A percentile compares a stretch with the other conserved stretches of the same genome.
These are phyloP conservation scores for Agrotis exclamationis DNA, from an alignment of 2,888 invertebrate species.

Conservation along the genomic window DNA sequence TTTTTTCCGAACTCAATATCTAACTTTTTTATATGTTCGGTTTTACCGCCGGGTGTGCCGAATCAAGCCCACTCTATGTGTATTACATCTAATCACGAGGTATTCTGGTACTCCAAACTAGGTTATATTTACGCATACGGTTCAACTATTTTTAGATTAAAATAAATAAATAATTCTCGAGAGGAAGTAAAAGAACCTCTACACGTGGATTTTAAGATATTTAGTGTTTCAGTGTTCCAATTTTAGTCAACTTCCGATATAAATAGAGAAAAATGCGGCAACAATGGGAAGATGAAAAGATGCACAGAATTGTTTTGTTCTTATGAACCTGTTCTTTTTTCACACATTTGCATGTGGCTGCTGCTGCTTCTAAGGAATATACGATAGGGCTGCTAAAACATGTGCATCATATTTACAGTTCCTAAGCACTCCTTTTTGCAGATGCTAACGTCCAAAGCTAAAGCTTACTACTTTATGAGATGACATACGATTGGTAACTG, in stretches of 20 bases:
- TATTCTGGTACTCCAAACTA: constrained; percentile 20
- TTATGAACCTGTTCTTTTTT: not conserved
- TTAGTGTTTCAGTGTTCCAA: constrained; percentile 31
- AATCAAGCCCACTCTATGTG: not conserved
- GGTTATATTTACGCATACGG: constrained; percentile 44
- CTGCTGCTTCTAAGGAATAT: no score
- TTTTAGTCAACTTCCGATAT: constrained; percentile 31
- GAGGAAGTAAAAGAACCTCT: constrained; percentile 40
- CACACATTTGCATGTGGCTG: no score
- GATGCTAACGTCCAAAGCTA: no score
- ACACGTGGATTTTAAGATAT: constrained; percentile 30
- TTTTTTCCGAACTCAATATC: not conserved
- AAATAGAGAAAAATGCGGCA: constrained; percentile 16
- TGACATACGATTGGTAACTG: not conserved
- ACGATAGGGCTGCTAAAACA: no score
- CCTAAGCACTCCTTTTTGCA: no score
- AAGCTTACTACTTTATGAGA: not conserved
- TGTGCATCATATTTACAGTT: no score
- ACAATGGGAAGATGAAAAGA: not conserved
- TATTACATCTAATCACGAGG: not conserved
- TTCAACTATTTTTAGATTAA: constrained; percentile 49
- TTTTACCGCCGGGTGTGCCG: not conserved
- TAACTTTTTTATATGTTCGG: not conserved
- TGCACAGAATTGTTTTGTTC: not conserved
- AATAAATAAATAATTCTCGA: constrained; percentile 44